Conservation (phyloP, 2,113 vertebrate genomes). For the Rhagologus leucostigma region DNA sequence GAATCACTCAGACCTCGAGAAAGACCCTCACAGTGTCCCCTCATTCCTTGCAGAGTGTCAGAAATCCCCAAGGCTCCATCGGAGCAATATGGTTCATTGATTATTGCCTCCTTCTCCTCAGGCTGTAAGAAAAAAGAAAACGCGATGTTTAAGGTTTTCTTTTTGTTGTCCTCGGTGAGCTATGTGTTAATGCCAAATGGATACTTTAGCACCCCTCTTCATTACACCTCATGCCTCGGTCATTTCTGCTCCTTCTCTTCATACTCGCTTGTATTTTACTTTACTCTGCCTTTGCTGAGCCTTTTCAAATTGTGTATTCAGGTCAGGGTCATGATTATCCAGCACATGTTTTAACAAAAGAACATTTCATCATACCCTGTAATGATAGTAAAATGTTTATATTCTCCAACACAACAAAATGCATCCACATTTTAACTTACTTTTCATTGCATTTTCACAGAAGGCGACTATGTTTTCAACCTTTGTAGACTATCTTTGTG, state of each 20-base stretch:
- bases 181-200: background rate
- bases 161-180: background rate
- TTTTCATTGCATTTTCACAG: background rate
- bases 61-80: background rate
- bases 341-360: background rate
- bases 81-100: background rate
- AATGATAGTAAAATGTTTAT: background rate
- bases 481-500: background rate
- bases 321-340: background rate
- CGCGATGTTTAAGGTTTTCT: background rate
- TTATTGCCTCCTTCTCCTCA: background rate
- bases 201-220: background rate
- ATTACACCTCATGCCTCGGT: background rate
- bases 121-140: background rate
- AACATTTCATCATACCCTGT: background rate
- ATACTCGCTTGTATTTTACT: background rate
- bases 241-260: background rate
- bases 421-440: background rate
- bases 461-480: accelerated
- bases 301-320: background rate
- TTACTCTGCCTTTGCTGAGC: background rate
- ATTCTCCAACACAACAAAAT: background rate
- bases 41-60: background rate
- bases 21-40: background rate
- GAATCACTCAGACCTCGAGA: background rate